These are phyloP conservation scores for Cremastinae sp. DNA, from an alignment of 2,888 invertebrate species.

Conservation along the genomic window DNA sequence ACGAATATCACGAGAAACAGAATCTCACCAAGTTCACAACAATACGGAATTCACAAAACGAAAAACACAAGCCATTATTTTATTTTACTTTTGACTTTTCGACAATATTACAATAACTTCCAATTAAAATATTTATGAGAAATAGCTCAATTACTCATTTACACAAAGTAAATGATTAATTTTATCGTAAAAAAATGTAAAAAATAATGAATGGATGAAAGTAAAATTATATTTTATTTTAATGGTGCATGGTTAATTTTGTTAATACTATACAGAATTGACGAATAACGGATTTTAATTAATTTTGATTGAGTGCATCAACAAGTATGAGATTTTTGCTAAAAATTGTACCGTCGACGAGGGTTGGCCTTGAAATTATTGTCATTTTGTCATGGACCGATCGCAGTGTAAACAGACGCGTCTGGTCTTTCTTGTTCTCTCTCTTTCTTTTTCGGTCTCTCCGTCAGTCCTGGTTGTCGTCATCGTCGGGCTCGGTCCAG, in stretches of 20 bases:
- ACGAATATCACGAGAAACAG: background rate
- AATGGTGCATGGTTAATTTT: too few species aligned
- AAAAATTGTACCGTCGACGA: conserved; percentile 51
- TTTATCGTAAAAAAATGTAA: too few species aligned
- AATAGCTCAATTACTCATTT: too few species aligned
- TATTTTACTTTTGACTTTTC: background rate
- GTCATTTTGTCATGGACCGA: conserved; percentile 50
- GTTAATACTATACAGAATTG: too few species aligned
- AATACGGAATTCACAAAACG: background rate
- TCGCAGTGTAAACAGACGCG: conserved; percentile 55
- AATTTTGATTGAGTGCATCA: background rate
- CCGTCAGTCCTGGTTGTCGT: conserved; percentile 16
- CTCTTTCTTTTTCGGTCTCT: conserved; percentile 39
- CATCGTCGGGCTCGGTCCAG: conserved; percentile 52
- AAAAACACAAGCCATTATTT: background rate
- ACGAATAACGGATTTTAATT: too few species aligned
- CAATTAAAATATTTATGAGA: too few species aligned
- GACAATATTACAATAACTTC: background rate
- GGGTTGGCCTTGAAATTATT: conserved; percentile 66
- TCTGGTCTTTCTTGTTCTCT: conserved; percentile 54
- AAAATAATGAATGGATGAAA: too few species aligned
- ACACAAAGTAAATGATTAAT: too few species aligned
- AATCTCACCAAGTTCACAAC: background rate
- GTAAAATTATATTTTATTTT: too few species aligned
- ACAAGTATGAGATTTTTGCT: conserved; percentile 7